phyloP scores from a whole-genome alignment of 2,888 invertebrate species.

The Standfussiana lucernea region DNA sequence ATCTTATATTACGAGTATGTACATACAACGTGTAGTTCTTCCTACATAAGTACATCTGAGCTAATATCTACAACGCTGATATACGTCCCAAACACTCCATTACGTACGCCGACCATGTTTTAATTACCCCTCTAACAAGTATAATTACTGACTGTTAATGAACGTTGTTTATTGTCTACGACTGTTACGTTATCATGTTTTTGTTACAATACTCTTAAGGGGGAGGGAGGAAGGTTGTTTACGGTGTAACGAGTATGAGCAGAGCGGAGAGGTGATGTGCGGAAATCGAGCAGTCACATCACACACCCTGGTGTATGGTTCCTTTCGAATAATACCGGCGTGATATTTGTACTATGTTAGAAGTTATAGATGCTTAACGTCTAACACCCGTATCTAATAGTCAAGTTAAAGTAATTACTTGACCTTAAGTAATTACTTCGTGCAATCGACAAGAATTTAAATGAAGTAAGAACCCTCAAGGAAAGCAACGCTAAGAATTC shows the following conservation, averaged over 20 bases:
- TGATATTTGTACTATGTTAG: neutral
- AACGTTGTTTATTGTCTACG: conserved; percentile 38
- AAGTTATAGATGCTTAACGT: neutral
- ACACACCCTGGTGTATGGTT: neutral
- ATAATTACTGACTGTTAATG: conserved; percentile 47
- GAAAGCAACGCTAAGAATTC: too few species aligned
- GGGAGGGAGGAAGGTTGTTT: neutral
- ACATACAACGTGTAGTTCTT: too few species aligned
- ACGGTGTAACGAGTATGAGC: neutral
- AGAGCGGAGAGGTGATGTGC: neutral
- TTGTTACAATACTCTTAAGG: conserved; percentile 11
- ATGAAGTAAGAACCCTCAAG: too few species aligned
- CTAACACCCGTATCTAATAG: too few species aligned
- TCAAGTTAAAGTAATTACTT: too few species aligned
- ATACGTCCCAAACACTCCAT: conserved; percentile 13
- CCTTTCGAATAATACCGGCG: neutral
- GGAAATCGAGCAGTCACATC: neutral
- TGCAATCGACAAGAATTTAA: too few species aligned
- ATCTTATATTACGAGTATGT: too few species aligned
- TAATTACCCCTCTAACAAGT: conserved; percentile 44
- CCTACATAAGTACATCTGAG: neutral
- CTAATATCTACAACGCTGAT: neutral
- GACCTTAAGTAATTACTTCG: too few species aligned
- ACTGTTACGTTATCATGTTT: conserved; percentile 25
- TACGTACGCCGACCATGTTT: conserved; percentile 35